phyloP scores from a whole-genome alignment of 2,113 vertebrate genomes.

The Chrysochloris asiatica region DNA sequence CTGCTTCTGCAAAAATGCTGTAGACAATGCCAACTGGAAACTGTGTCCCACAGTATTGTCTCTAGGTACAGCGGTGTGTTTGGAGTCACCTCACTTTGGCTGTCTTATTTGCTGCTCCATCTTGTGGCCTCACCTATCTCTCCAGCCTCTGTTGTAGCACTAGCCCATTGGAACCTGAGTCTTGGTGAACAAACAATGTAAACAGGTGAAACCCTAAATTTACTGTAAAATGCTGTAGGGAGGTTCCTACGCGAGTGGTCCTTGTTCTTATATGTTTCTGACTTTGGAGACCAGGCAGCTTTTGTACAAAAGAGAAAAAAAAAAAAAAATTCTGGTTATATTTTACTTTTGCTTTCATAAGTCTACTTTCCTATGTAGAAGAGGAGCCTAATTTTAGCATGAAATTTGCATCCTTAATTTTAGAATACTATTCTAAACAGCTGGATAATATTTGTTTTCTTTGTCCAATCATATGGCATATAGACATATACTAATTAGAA shows the following conservation, averaged over 20 bases:
- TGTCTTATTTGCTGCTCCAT: background rate
- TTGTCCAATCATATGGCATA: background rate
- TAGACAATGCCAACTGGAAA: background rate
- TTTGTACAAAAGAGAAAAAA: background rate
- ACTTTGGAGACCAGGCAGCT: background rate
- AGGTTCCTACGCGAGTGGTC: no score
- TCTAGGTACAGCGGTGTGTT: background rate
- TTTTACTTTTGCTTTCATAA: background rate
- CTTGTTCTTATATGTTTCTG: background rate
- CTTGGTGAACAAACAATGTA: background rate
- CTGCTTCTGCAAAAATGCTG: background rate
- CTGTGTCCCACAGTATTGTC: background rate
- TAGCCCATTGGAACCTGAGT: no score
- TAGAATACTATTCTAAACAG: background rate
- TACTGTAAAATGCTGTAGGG: background rate
- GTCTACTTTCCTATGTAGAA: background rate
- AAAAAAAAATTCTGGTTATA: background rate
- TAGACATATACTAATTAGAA: background rate
- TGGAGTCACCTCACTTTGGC: background rate
- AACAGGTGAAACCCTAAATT: background rate
- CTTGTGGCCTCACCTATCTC: accelerated
- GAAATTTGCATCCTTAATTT: background rate
- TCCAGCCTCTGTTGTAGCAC: accelerated
- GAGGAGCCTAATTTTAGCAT: background rate
- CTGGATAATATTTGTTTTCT: background rate